Evolutionary conservation across 2,113 vertebrate species (phyloP).

Genomic region (Boleophthalmus pectinirostris): DNA sequence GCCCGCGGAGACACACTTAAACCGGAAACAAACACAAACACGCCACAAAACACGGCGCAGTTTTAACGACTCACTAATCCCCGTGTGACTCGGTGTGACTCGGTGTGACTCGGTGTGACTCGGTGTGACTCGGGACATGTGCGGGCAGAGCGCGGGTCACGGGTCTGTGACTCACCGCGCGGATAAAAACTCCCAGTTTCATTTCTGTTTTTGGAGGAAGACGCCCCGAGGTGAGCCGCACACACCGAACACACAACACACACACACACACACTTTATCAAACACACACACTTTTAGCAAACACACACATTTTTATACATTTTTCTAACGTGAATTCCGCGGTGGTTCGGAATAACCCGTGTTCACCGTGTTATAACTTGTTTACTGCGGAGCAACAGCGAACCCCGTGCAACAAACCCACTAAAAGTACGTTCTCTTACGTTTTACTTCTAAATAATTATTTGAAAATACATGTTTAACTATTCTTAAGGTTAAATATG

Average conservation of each 20-base stretch:
- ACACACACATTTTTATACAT: too few species aligned
- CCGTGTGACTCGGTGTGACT: too few species aligned
- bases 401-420: not conserved
- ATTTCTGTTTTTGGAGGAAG: not conserved
- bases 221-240: not conserved
- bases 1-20: too few species aligned
- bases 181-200: not conserved
- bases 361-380: not conserved
- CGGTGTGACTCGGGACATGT: not conserved
- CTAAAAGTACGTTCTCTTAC: not conserved
- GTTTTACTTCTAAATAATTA: not conserved
- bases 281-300: too few species aligned
- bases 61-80: too few species aligned
- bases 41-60: too few species aligned
- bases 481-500: not conserved
- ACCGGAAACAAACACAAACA: too few species aligned
- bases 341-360: not conserved
- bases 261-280: too few species aligned
- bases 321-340: too few species aligned
- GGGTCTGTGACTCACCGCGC: not conserved
- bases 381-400: not conserved
- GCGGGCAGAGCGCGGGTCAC: not conserved
- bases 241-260: not conserved
- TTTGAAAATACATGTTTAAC: not conserved
- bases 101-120: not conserved